These are phyloP conservation scores for Urechis unicinctus DNA, from an alignment of 2,888 invertebrate species.

Conservation along the genomic window DNA sequence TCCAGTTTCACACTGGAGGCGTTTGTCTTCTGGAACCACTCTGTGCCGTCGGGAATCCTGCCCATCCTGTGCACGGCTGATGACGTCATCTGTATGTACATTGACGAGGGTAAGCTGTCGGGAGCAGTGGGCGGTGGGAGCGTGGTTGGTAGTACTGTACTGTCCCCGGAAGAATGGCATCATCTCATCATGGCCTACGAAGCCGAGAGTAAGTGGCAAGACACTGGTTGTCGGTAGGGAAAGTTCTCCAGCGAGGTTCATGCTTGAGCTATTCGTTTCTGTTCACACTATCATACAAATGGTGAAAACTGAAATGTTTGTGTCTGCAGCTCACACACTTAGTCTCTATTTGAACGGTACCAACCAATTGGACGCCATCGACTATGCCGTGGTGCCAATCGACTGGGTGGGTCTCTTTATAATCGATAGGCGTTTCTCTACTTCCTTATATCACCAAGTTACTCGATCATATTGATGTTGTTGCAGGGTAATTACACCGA, in stretches of 20 bases:
- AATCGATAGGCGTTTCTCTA: too few species aligned
- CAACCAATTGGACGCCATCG: slow-evolving; percentile 3
- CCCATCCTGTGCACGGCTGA: slow-evolving; percentile 30
- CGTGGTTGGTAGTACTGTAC: slow-evolving; percentile 20
- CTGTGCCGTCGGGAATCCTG: slow-evolving; percentile 20
- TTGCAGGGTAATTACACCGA: slow-evolving; percentile 1
- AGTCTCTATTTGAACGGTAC: slow-evolving; percentile 12
- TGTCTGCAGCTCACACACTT: slow-evolving; percentile 9
- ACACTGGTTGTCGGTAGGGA: too few species aligned
- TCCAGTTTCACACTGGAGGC: slow-evolving; percentile 33
- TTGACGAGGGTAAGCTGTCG: slow-evolving; percentile 22
- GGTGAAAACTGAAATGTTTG: not conserved
- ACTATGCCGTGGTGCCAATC: not conserved
- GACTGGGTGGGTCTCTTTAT: slow-evolving; percentile 10
- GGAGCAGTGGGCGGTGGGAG: slow-evolving; percentile 21
- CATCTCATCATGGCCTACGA: slow-evolving; percentile 27
- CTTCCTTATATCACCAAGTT: too few species aligned
- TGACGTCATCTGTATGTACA: slow-evolving; percentile 26
- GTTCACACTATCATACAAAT: not conserved
- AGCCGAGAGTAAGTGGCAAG: slow-evolving; percentile 17
- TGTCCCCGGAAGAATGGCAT: slow-evolving; percentile 26
- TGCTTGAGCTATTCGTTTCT: not conserved
- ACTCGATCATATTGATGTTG: too few species aligned
- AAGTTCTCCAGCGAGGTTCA: not conserved
- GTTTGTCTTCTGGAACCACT: slow-evolving; percentile 24